Evolutionary conservation across 1,140 invertebrate species (phyloP).

Genomic region (Zaprionus ghesquierei): DNA sequence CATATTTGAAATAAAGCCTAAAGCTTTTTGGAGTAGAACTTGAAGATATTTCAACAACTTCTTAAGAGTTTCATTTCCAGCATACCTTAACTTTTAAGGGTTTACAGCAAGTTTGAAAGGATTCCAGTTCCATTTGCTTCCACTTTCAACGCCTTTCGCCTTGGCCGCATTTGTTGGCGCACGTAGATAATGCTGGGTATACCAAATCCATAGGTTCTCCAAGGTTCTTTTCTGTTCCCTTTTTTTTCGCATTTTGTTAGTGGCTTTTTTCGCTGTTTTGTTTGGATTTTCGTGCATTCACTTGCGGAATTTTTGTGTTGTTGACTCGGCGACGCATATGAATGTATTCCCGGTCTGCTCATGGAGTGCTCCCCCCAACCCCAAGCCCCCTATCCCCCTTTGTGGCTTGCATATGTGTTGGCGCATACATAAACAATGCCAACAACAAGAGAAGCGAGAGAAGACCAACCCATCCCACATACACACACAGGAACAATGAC

Average conservation of each 20-base stretch:
- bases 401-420: slow-evolving; percentile 68
- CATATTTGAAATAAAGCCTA: too few species aligned
- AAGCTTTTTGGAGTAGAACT: too few species aligned
- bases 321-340: slow-evolving; percentile 77
- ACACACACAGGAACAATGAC: slow-evolving; percentile 59
- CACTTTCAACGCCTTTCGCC: background rate
- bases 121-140: background rate
- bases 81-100: background rate
- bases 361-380: slow-evolving; percentile 15
- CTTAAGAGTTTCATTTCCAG: background rate
- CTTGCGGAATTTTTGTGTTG: slow-evolving; percentile 77
- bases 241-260: slow-evolving; percentile 17
- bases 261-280: slow-evolving; percentile 56
- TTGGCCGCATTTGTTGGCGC: background rate
- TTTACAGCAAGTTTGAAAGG: background rate
- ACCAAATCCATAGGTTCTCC: slow-evolving; percentile 3
- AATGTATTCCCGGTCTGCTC: slow-evolving; percentile 56
- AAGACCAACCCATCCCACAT: slow-evolving; percentile 39
- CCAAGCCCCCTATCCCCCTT: background rate
- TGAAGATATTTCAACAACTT: background rate
- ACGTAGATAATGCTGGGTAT: background rate
- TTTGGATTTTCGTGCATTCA: slow-evolving; percentile 79
- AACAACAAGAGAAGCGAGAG: slow-evolving; percentile 47
- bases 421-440: slow-evolving; percentile 78
- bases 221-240: slow-evolving; percentile 23